Evolutionary conservation across 2,888 invertebrate species (phyloP), one percentile per base, ranked within the genome.

Genomic region (Deroplatys truncata): DNA sequence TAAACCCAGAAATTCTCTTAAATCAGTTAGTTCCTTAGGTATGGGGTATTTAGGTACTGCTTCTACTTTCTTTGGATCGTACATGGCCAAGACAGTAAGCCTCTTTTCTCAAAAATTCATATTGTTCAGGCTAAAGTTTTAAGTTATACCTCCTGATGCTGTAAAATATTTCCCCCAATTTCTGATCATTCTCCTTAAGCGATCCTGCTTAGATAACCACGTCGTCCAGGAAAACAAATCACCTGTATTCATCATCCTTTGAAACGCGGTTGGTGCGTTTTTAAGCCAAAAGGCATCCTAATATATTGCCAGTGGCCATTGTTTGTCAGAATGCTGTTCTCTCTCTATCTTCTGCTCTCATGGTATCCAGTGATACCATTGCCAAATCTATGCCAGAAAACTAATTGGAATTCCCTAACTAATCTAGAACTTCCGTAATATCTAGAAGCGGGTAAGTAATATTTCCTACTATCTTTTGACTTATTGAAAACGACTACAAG

Each of bases 1-100:
- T 56, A 93, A 84, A 16, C 93, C 93, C 31, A 93, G 43, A 83
- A 93, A 93, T n/a, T 90, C 87, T 91, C 88, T n/a, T n/a, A n/a
- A n/a, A n/a, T 91, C 88, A 82, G 90, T 90, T 7, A 29, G 35
- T 16, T 84, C 91, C 29, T 87, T 43, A 92, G 91, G 25, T 25
- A 31, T 82, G 92, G 90, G 84, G 91, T 43, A 43, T 7, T 91
- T 86, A 56, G 29, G n/a, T n/a, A 92, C 89, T 7, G 91, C 90
- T 84, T 43, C 56, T 25, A 91, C 86, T 89, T 92, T 92, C 16
- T 91, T 84, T 13, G 91, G 90, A 83, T 91, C 90, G 25, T 25
- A 86, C 20, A 84, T 91, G 91, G 15, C 91, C 90, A 10, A 91
- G 29, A 49, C 72, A 90, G 7, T 82, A 89, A 0, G 84, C 56